Conservation (phyloP, 2,113 vertebrate genomes). For the Dipodomys ordii region DNA sequence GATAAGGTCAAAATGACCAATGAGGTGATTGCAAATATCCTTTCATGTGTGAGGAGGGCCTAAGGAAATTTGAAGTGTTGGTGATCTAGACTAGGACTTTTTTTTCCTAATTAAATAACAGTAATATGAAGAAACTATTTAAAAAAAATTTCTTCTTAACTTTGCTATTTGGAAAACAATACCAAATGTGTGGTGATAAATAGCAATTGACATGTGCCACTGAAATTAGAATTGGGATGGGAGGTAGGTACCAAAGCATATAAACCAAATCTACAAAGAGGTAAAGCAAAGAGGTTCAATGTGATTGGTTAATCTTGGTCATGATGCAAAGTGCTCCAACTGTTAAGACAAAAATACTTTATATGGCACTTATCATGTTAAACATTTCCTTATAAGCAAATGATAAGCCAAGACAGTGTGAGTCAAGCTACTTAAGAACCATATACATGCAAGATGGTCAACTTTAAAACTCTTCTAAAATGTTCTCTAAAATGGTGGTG, state of each 20-base stretch:
- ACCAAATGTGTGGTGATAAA: neutral
- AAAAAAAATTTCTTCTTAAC: no score
- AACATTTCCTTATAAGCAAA: neutral
- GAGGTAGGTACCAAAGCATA: fast-evolving
- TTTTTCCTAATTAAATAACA: neutral
- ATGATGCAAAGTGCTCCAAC: neutral
- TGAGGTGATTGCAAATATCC: no score
- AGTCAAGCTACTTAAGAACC: neutral
- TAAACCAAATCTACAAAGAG: fast-evolving
- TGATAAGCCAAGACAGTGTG: neutral
- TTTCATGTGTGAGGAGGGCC: neutral
- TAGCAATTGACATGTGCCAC: fast-evolving
- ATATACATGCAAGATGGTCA: neutral
- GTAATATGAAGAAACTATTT: neutral
- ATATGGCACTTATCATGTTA: neutral
- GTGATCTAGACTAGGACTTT: neutral
- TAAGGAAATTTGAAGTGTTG: neutral
- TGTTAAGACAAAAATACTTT: neutral
- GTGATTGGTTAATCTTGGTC: neutral
- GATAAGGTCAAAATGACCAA: neutral
- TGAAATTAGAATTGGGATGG: neutral
- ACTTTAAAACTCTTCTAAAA: neutral
- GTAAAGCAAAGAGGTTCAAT: neutral
- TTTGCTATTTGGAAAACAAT: neutral
- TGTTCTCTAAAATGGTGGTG: neutral